Percentiles rank a stretch among this genome's conserved stretches.
Evolutionary conservation across 2,797 vertebrate species (phyloP).

Genomic region (Nannoperca australis): DNA sequence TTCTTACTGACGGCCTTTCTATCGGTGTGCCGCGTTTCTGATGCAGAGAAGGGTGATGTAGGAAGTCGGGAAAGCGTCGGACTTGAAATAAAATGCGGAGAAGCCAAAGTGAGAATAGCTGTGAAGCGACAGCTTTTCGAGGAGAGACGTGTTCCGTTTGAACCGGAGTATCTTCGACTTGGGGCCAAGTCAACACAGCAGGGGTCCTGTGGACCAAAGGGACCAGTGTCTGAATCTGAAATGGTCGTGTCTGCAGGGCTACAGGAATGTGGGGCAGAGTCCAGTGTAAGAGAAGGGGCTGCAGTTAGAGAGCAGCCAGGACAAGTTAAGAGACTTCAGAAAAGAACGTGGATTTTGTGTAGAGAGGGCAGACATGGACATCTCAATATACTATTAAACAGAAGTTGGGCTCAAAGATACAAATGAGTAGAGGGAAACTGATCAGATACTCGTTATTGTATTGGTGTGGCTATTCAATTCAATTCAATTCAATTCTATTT

Average conservation of each 20-base stretch:
- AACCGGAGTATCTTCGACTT: constrained; percentile 40
- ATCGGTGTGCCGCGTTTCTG: not conserved
- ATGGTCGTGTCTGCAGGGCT: constrained; percentile 63
- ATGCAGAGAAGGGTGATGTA: rapidly evolving
- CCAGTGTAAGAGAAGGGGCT: constrained; percentile 47
- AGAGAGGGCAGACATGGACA: no score
- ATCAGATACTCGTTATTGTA: not conserved
- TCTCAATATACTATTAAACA: not conserved
- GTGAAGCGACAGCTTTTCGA: constrained; percentile 47
- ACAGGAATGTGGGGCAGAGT: constrained; percentile 57
- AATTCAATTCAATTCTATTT: no score
- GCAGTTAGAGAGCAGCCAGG: rapidly evolving
- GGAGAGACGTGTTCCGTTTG: constrained; percentile 47
- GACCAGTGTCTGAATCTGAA: not conserved
- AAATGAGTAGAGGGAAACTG: not conserved
- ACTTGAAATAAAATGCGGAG: constrained; percentile 58
- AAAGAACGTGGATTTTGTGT: not conserved
- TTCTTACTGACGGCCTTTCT: rapidly evolving
- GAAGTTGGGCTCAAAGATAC: not conserved
- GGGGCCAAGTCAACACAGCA: constrained; percentile 11
- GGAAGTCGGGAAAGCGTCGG: not conserved
- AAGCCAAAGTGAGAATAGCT: constrained; percentile 49
- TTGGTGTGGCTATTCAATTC: no score
- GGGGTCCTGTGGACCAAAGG: constrained; percentile 9
- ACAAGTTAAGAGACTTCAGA: not conserved